Evolutionary conservation across 1,140 invertebrate species (phyloP).

Genomic region (Eulimnadia texana): DNA sequence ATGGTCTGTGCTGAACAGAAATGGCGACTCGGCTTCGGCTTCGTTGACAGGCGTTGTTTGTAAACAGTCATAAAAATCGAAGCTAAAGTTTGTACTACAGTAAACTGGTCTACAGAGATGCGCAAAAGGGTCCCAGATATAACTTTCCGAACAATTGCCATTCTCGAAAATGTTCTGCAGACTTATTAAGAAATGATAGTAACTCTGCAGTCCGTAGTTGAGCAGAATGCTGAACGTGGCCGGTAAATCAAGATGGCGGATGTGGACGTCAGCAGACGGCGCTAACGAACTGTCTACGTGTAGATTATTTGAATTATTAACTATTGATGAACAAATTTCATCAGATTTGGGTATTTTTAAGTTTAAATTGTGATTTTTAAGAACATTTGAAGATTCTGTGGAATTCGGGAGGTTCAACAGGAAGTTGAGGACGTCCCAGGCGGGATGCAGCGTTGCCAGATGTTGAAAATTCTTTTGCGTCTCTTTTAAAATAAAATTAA

Average conservation of each 20-base stretch:
- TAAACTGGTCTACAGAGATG: slow-evolving; percentile 7
- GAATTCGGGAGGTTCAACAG: too few relatives aligned
- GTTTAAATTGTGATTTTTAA: too few relatives aligned
- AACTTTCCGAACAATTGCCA: not conserved
- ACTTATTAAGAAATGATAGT: slow-evolving; percentile 11
- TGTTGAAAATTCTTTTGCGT: too few relatives aligned
- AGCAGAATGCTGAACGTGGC: slow-evolving; percentile 7
- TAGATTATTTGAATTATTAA: too few relatives aligned
- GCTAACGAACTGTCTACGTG: too few relatives aligned
- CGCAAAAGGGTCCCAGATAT: slow-evolving; percentile 13
- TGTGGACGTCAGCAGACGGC: too few relatives aligned
- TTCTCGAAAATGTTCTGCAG: slow-evolving; percentile 1
- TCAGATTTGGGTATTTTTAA: too few relatives aligned
- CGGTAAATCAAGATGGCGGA: slow-evolving; percentile 2
- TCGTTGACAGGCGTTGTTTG: not conserved
- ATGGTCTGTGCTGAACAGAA: not conserved
- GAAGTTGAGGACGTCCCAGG: too few relatives aligned
- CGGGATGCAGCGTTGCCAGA: too few relatives aligned
- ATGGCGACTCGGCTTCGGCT: not conserved
- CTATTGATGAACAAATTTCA: too few relatives aligned
- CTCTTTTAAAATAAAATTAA: too few relatives aligned
- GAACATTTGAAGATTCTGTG: too few relatives aligned
- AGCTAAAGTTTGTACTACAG: not conserved
- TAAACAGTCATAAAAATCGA: not conserved
- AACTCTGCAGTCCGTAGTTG: slow-evolving; percentile 5